Conservation (phyloP, 2,888 invertebrate genomes). For the Anorthoa munda region DNA sequence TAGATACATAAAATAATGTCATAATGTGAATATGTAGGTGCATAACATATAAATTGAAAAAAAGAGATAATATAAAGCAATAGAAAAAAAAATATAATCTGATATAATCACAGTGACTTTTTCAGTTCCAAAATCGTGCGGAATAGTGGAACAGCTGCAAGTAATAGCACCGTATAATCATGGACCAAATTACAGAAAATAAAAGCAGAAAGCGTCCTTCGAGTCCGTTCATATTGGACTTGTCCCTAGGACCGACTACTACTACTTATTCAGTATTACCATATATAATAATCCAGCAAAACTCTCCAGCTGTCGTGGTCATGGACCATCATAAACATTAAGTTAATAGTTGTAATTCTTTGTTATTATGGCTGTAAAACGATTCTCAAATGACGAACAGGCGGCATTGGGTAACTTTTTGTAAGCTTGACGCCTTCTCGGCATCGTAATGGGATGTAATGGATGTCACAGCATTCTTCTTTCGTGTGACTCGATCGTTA, state of each 20-base stretch:
- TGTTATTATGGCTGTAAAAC: conserved; percentile 70
- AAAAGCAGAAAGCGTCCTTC: neutral
- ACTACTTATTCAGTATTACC: conserved; percentile 16
- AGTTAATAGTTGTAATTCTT: conserved; percentile 72
- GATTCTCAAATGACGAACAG: conserved; percentile 66
- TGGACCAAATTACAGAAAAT: conserved; percentile 18
- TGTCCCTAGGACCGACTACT: conserved; percentile 5
- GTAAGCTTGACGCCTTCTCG: conserved; percentile 71
- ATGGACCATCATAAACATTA: conserved; percentile 60
- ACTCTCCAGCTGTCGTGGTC: conserved; percentile 39
- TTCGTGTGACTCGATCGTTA: conserved; percentile 42
- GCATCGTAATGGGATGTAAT: conserved; percentile 71
- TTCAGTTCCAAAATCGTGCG: neutral
- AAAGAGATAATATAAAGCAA: too few relatives aligned
- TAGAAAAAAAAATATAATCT: too few relatives aligned
- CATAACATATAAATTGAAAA: too few relatives aligned
- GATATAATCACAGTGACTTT: neutral
- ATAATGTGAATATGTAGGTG: too few relatives aligned
- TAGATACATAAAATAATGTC: too few relatives aligned
- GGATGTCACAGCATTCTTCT: conserved; percentile 67
- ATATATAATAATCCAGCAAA: conserved; percentile 30
- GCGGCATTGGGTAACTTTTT: conserved; percentile 60
- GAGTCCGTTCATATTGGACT: neutral
- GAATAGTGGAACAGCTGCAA: conserved; percentile 22
- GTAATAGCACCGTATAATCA: neutral